Conservation (phyloP, 2,888 invertebrate genomes). For the Andrena fulva region DNA sequence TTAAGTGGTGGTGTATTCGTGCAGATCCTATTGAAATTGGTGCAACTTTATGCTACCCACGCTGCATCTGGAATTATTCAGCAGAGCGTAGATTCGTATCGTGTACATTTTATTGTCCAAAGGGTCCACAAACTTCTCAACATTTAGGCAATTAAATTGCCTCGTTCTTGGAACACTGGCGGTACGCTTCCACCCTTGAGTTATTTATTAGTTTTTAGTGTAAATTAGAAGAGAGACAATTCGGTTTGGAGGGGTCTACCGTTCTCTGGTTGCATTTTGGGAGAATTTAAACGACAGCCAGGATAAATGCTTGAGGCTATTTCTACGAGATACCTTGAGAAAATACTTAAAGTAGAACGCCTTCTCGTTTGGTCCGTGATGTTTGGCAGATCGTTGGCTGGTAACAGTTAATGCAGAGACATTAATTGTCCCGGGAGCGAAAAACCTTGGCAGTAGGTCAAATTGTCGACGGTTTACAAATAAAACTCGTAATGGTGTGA, state of each 20-base stretch:
- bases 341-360: neutral
- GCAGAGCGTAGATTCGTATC: neutral
- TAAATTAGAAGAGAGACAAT: constrained; percentile 4
- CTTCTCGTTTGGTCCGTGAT: no score
- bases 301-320: neutral
- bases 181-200: neutral
- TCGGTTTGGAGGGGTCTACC: no score
- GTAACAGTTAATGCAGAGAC: no score
- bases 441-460: neutral
- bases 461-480: neutral
- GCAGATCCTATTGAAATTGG: no score
- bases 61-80: constrained; percentile 2
- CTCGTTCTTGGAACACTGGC: constrained; percentile 6
- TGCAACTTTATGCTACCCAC: no score
- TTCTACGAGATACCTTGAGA: neutral
- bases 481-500: neutral
- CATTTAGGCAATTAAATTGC: constrained; percentile 4
- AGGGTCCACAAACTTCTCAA: neutral
- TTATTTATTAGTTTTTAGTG: constrained; percentile 14
- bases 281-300: neutral
- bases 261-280: no score
- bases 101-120: no score
- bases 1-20: no score
- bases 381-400: no score
- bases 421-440: neutral